Evolutionary conservation across 2,797 vertebrate genomes (phyloP), one percentile per base, ranked within the genome.

Genomic region (Petrocephalus sullivani): DNA sequence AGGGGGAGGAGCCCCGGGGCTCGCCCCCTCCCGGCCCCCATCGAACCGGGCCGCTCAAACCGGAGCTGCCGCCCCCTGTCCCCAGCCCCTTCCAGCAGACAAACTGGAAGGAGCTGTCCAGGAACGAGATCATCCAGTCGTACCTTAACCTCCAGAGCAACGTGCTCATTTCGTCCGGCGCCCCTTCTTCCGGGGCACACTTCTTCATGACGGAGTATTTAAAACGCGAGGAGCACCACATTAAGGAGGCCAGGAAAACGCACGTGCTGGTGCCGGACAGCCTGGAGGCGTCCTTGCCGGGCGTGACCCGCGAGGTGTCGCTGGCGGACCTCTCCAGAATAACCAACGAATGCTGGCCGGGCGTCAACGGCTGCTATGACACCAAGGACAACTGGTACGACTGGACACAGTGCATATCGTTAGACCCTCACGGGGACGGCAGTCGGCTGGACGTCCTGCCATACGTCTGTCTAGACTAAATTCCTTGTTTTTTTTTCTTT

Each of bases 401-500:
- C 94, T 99, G 98, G 98, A 98, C 97, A 19, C 96, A 98, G 94
- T 97, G 98, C 95, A 97, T 99, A 93, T 97, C 97, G 12, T 94
- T 99, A 91, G 97, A 98, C 91, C 96, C 94, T 0, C 97, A 97
- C 0, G 97, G 96, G 60, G 97, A 98, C 53, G 97, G 97, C 56
- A 97, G 95, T 95, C 96, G 95, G 91, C 92, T 99, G 92, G 96
- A 98, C 93, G 96, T 99, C 93, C 95, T 98, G 95, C 98, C 98
- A 90, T 99, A 99, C 21, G 97, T 99, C 94, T 97, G 97, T 94
- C 95, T 99, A 94, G 98, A 99, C 93, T 99, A 96, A 98, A 61
- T 88, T 4, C 81, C 54, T 87, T 53, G 33, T 91, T 90, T 91
- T 93, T 92, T 87, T 89, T 64, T 87, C 51, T 88, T n/a, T 49